Conservation (phyloP, 2,113 vertebrate species). For the Promerops cafer region DNA sequence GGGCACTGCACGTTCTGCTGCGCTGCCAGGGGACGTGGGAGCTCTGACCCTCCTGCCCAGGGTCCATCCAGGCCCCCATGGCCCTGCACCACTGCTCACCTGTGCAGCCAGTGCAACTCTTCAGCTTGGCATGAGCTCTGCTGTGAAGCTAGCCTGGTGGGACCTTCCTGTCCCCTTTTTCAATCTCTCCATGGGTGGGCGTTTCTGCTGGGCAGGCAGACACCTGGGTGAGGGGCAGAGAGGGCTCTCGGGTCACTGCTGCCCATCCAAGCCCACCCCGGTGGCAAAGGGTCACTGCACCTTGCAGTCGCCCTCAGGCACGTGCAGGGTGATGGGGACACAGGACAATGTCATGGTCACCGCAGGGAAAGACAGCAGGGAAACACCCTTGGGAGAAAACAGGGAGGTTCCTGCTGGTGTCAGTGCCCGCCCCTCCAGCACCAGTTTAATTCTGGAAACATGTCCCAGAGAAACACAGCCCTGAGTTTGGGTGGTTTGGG, state of each 20-base stretch:
- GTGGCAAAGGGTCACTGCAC: fast-evolving
- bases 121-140: not conserved
- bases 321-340: not conserved
- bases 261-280: not conserved
- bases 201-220: not conserved
- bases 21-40: fast-evolving
- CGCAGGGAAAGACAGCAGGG: not conserved
- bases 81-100: not conserved
- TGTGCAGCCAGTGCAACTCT: not conserved
- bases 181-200: fast-evolving
- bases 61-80: not conserved
- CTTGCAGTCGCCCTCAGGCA: fast-evolving
- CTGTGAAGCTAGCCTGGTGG: not conserved
- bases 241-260: not conserved
- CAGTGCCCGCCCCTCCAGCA: not conserved
- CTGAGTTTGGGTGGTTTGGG: not conserved
- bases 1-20: not conserved
- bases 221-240: not conserved
- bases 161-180: not conserved
- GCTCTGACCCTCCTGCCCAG: not conserved
- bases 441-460: not conserved
- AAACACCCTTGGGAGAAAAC: not conserved
- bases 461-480: not conserved
- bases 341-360: not conserved
- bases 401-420: not conserved